Conservation (phyloP, 2,797 vertebrate species). For the Spinus pinus region DNA sequence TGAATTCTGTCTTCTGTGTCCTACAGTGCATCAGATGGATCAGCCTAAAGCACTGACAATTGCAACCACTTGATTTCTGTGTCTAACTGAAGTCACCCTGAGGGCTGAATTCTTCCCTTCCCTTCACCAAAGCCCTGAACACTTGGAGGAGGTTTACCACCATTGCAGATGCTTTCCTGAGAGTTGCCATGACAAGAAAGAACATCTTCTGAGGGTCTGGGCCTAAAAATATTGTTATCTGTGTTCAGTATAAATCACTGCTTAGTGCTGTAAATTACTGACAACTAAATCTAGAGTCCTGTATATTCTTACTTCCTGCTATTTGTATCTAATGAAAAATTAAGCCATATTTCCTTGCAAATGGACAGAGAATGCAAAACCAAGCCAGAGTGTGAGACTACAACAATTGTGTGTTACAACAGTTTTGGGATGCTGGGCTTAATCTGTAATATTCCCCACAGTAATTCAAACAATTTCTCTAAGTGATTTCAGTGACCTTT, state of each 20-base stretch:
- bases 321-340: not conserved
- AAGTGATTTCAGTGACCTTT: slow-evolving; percentile 15
- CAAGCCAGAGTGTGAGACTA: not conserved
- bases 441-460: not conserved
- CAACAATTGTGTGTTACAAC: not conserved
- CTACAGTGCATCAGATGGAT: not conserved
- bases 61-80: not conserved
- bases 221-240: not conserved
- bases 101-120: not conserved
- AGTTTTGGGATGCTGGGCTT: not conserved
- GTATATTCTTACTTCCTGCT: not conserved
- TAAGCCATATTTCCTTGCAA: not conserved
- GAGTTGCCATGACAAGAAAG: not conserved
- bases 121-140: rapidly evolving
- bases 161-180: not conserved
- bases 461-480: slow-evolving; percentile 1
- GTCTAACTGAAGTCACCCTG: not conserved
- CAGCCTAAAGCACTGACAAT: not conserved
- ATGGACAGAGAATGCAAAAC: not conserved
- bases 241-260: not conserved
- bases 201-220: not conserved
- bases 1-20: not conserved
- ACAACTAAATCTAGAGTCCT: not conserved
- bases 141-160: not conserved
- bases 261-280: not conserved